Percentiles rank a stretch among this genome's conserved stretches.
These are phyloP conservation scores for Drepana arcuata DNA, from an alignment of 1,140 invertebrate genomes.

Conservation along the genomic window DNA sequence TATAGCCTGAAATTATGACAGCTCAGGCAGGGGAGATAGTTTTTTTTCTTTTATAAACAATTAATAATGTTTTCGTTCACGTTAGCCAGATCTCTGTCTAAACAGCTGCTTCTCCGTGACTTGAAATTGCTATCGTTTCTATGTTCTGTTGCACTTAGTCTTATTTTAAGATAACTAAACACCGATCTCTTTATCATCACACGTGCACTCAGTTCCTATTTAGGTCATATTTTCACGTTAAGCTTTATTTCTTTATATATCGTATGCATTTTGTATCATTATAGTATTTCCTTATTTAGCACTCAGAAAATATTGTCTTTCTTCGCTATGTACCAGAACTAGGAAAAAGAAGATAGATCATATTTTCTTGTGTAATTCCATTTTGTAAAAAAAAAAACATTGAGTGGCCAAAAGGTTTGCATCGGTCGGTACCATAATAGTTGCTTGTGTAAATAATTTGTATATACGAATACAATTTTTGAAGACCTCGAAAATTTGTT, in stretches of 20 bases:
- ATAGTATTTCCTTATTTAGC: conserved; percentile 18
- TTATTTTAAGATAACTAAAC: conserved; percentile 33
- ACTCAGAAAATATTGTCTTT: conserved; percentile 55
- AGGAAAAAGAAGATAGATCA: conserved; percentile 39
- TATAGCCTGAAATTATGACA: no score
- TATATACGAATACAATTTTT: conserved; percentile 58
- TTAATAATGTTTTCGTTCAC: no score
- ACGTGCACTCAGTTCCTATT: conserved; percentile 68
- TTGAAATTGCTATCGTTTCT: conserved; percentile 9
- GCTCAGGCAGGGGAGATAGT: no score
- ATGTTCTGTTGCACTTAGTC: conserved; percentile 51
- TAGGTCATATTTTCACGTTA: conserved; percentile 57
- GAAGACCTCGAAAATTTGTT: conserved; percentile 34
- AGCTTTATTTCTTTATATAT: conserved; percentile 31
- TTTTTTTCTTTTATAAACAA: no score
- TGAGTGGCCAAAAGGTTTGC: conserved; percentile 54
- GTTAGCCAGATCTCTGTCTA: no score
- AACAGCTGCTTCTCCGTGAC: no score
- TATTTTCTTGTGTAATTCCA: conserved; percentile 44
- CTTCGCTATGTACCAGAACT: conserved; percentile 21
- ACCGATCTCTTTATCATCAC: conserved; percentile 59
- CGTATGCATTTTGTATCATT: conserved; percentile 8
- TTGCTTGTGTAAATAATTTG: conserved; percentile 66
- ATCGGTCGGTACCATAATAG: conserved; percentile 28
- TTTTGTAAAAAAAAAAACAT: conserved; percentile 23